These are phyloP conservation scores for Tipula confusa DNA, from an alignment of 2,888 invertebrate species.

Conservation along the genomic window DNA sequence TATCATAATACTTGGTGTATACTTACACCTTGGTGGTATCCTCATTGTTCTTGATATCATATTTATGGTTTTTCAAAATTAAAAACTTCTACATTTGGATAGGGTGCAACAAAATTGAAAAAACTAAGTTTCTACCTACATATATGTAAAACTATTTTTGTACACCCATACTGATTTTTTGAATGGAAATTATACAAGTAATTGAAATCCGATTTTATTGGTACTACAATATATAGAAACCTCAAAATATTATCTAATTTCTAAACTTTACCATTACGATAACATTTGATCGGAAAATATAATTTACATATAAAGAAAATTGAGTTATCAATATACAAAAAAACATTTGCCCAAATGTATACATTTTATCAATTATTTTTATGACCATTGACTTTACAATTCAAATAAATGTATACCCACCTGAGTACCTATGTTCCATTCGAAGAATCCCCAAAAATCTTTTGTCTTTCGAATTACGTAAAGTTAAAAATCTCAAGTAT, in stretches of 20 bases:
- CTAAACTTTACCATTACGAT: neutral
- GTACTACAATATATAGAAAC: neutral
- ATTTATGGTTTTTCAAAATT: neutral
- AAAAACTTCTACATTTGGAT: neutral
- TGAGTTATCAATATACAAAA: neutral
- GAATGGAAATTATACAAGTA: neutral
- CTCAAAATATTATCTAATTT: neutral
- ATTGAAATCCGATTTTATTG: neutral
- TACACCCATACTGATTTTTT: neutral
- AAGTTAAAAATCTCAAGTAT: neutral
- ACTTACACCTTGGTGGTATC: neutral
- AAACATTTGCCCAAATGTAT: neutral
- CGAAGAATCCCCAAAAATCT: neutral
- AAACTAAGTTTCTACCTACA: neutral
- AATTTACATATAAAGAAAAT: neutral
- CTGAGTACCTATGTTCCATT: too few relatives aligned
- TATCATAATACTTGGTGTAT: neutral
- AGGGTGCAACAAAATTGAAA: neutral
- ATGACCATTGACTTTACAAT: neutral
- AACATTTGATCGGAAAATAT: neutral
- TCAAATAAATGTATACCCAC: neutral
- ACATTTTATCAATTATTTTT: neutral
- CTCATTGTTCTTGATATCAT: neutral
- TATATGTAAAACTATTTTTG: neutral
- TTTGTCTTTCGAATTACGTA: neutral